Conservation (phyloP, 2,797 vertebrate species). For the Nyctalus aviator region DNA sequence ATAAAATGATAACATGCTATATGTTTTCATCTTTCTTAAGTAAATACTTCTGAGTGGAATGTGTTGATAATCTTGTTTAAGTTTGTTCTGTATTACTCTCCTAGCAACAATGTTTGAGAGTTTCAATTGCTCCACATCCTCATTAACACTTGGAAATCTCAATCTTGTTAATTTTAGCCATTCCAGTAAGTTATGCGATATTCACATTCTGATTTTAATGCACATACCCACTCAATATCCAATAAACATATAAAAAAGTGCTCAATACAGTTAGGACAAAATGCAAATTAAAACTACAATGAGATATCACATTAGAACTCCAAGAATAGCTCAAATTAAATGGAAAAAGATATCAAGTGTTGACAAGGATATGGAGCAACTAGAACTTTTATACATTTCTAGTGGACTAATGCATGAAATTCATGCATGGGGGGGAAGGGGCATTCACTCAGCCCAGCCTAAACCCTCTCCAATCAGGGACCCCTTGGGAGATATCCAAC, state of each 20-base stretch:
- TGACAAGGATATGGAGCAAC: background rate
- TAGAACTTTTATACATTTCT: background rate
- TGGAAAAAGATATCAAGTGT: background rate
- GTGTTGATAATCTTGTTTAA: background rate
- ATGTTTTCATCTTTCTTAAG: conserved; percentile 25
- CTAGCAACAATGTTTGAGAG: background rate
- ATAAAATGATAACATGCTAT: background rate
- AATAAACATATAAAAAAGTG: background rate
- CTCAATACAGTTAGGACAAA: background rate
- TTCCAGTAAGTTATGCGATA: background rate
- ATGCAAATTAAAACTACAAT: background rate
- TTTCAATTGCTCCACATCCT: background rate
- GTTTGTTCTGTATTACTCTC: background rate
- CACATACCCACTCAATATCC: background rate
- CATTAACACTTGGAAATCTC: background rate
- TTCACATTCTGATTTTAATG: conserved; percentile 4
- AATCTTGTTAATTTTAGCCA: conserved; percentile 29
- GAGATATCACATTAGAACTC: background rate
- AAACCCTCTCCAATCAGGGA: too few species aligned
- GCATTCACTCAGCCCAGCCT: too few species aligned
- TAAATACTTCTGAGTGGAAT: background rate
- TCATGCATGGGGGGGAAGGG: too few species aligned
- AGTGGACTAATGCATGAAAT: too few species aligned
- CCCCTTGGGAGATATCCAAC: too few species aligned
- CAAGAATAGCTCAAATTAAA: background rate